phyloP scores from a whole-genome alignment of 2,797 vertebrate genomes.

The Morus bassanus region DNA sequence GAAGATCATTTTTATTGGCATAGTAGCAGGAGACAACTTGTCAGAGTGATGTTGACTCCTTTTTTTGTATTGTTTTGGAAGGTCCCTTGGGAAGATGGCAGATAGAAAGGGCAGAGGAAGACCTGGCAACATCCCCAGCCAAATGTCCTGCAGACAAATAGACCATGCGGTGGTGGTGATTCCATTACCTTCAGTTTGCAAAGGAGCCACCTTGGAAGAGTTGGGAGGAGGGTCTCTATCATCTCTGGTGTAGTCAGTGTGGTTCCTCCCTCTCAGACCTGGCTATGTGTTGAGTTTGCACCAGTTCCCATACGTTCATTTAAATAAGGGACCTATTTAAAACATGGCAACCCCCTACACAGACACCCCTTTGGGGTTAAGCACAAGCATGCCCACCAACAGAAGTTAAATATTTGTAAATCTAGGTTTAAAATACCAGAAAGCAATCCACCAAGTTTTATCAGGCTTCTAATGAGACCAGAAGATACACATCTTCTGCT shows the following conservation, averaged over 20 bases:
- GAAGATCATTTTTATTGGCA: slow-evolving; percentile 46
- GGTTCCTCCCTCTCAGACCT: neutral
- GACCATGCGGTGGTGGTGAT: neutral
- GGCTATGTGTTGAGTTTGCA: neutral
- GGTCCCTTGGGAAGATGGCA: slow-evolving; percentile 17
- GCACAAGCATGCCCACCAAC: neutral
- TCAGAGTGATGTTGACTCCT: slow-evolving; percentile 45
- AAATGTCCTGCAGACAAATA: neutral
- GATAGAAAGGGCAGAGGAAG: slow-evolving; percentile 1
- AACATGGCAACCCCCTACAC: neutral
- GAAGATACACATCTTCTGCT: neutral
- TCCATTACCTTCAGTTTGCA: neutral
- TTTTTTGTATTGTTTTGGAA: slow-evolving; percentile 29
- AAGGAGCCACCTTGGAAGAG: neutral
- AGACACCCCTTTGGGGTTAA: neutral
- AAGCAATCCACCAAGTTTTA: neutral
- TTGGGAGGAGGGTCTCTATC: neutral
- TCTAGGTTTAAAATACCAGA: neutral
- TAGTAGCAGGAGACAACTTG: slow-evolving; percentile 55
- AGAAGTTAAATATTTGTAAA: neutral
- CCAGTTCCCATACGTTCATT: neutral
- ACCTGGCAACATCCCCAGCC: neutral
- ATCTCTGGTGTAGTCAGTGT: neutral
- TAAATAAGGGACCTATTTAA: neutral
- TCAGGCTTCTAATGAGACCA: neutral